Evolutionary conservation across 2,888 invertebrate genomes (phyloP).

Genomic region (Eudasyphora cyanicolor): DNA sequence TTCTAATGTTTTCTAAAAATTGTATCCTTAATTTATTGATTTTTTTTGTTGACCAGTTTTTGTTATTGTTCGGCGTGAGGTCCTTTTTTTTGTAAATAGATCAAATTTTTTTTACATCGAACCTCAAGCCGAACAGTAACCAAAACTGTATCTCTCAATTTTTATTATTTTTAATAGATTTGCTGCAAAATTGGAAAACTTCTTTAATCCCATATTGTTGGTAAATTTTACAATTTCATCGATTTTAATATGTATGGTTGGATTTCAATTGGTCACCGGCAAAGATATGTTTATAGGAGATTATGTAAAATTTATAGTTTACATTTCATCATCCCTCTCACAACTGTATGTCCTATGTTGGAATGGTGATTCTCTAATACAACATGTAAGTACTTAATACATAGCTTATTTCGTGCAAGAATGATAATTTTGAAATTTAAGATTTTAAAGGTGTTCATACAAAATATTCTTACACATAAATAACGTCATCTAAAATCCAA

Average conservation of each 20-base stretch:
- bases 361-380: conserved; percentile 78
- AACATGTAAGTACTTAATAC: conserved; percentile 71
- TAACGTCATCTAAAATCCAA: too few species aligned
- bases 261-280: conserved; percentile 78
- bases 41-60: too few species aligned
- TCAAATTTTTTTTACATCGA: too few species aligned
- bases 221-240: conserved; percentile 78
- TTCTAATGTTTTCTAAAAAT: too few species aligned
- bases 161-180: conserved; percentile 70
- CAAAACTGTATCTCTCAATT: background rate
- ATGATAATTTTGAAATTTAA: too few species aligned
- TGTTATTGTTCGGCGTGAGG: too few species aligned
- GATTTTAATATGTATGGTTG: conserved; percentile 79
- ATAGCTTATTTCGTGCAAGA: too few species aligned
- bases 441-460: too few species aligned
- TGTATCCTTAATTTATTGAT: too few species aligned
- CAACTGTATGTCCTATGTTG: conserved; percentile 78
- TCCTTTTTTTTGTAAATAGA: too few species aligned
- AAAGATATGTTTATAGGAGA: conserved; percentile 77
- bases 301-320: conserved; percentile 76
- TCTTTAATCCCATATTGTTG: conserved; percentile 77
- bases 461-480: too few species aligned
- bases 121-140: too few species aligned
- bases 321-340: conserved; percentile 76
- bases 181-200: conserved; percentile 73